These are phyloP conservation scores for Ciconia maguari DNA, from an alignment of 2,113 vertebrate species.

Conservation along the genomic window DNA sequence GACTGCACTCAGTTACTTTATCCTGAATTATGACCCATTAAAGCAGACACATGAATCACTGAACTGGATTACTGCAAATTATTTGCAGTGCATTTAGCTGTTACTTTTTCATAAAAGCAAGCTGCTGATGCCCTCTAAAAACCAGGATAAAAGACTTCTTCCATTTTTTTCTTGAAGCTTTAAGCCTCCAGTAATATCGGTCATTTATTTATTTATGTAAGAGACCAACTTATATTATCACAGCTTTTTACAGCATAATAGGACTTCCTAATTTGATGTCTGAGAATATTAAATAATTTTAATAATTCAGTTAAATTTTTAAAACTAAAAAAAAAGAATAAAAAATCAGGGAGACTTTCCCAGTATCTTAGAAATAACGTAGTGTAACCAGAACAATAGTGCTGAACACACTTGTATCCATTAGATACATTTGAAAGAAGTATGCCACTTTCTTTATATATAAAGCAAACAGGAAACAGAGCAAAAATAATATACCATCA, in stretches of 20 bases:
- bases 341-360: not conserved
- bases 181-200: constrained; percentile 73
- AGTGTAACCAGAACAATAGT: not conserved
- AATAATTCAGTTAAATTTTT: constrained; percentile 55
- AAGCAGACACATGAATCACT: constrained; percentile 89
- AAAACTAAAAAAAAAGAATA: not conserved
- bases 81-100: constrained; percentile 91
- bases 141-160: constrained; percentile 84
- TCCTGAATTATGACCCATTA: constrained; percentile 88
- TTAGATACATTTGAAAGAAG: not conserved
- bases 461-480: not conserved
- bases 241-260: constrained; percentile 71
- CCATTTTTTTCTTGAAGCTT: constrained; percentile 76
- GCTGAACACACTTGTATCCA: not conserved
- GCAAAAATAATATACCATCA: not conserved
- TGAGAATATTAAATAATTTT: constrained; percentile 71
- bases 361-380: not conserved
- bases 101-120: constrained; percentile 88
- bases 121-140: constrained; percentile 88
- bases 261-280: constrained; percentile 69
- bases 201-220: constrained; percentile 83
- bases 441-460: not conserved
- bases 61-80: constrained; percentile 90
- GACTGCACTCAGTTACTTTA: constrained; percentile 82
- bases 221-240: constrained; percentile 73